Conservation (phyloP, 92 coral and sea anemone species). For the Phymanthus crucifer region DNA sequence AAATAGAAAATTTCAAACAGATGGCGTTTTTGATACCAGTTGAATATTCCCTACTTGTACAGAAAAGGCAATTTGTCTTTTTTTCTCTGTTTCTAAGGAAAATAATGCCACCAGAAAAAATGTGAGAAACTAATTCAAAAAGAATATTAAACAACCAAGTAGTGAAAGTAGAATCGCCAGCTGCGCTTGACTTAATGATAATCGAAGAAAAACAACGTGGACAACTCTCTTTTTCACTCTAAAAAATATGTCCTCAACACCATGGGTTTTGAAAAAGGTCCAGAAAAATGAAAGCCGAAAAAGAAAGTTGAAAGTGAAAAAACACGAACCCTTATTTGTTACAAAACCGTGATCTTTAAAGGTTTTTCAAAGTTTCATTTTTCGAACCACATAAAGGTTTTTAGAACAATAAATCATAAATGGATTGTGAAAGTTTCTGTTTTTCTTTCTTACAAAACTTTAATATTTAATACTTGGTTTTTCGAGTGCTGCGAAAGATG, state of each 20-base stretch:
- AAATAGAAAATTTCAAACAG: not conserved
- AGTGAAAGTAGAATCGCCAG: conserved; percentile 6
- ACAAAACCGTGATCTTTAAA: not conserved
- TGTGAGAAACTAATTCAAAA: conserved; percentile 31
- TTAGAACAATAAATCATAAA: not conserved
- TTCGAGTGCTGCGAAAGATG: not conserved
- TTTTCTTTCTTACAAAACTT: conserved; percentile 23
- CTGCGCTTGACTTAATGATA: conserved; percentile 18
- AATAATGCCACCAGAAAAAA: conserved; percentile 42
- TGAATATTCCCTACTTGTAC: not conserved
- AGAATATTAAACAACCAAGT: not conserved
- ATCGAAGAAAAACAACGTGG: conserved; percentile 18
- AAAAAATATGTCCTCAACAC: not conserved
- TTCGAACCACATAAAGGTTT: not conserved
- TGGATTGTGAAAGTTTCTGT: not conserved
- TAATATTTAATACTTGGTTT: not conserved
- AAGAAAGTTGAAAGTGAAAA: not conserved
- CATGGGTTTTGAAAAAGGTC: not conserved
- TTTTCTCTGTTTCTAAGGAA: conserved; percentile 43
- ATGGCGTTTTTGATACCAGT: conserved; percentile 18
- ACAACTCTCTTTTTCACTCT: not conserved
- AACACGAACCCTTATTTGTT: not conserved
- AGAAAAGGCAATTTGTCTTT: conserved; percentile 4
- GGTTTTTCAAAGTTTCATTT: not conserved
- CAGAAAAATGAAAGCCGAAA: not conserved